Evolutionary conservation across 2,797 vertebrate species (phyloP), one percentile per base, ranked within the genome.

Genomic region (Intellagama lesueurii): DNA sequence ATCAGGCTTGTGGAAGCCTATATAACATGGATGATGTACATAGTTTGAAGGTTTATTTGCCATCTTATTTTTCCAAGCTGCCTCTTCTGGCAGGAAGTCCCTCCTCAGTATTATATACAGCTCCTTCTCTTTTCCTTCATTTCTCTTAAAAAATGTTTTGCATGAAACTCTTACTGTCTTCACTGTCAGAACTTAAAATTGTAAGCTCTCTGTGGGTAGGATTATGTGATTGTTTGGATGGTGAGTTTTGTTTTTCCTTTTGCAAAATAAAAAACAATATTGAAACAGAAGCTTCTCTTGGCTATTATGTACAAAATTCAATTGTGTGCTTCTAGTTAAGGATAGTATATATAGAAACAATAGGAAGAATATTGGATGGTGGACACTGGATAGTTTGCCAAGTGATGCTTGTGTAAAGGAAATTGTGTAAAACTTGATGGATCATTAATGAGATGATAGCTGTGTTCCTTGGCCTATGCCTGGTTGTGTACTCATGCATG

Each of bases 291-390:
- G 56, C 83, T 78, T 7, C 22, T 87, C 0, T 69, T 26, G 0
- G 75, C 91, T 89, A 47, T 60, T 56, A 8, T 40, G 28, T 60
- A 64, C 70, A 7, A 26, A 52, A 44, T 49, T 69, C 28, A 84
- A 17, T 52, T 32, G n/a, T 9, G 52, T 5, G 72, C 17, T 47
- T 60, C 5, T 75, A 26, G 40, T 40, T 40, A 56, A 26, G 66
- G 26, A 26, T 12, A 28, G n/a, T 56, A 4, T 60, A 52, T 72
- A 79, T 30, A 22, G 30, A 26, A 14, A 30, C 52, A 32, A 35
- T 5, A 1, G 0, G 0, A 0, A 66, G 24, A 56, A 32, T 0
- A 0, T 35, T 0, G 0, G 30, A 4, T 0, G 52, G 52, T 56
- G 12, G 52, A 56, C 52, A 56, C 52, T 56, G 52, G 14, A 56